Conservation (phyloP, 2,888 invertebrate species). For the Diachrysia chrysitis region DNA sequence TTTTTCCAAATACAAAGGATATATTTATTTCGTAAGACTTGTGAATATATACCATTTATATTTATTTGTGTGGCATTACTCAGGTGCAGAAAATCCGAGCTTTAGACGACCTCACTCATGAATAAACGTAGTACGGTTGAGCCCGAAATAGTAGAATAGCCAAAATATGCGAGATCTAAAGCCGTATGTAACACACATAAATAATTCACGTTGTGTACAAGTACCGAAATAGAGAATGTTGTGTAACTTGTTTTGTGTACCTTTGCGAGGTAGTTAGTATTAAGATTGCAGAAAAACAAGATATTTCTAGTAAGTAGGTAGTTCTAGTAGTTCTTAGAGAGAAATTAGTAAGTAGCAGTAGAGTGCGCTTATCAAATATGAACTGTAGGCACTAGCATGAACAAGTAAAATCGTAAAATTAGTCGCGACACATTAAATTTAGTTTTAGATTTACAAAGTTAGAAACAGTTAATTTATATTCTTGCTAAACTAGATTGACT, state of each 20-base stretch:
- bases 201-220: background rate
- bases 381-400: too few species aligned
- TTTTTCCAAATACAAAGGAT: background rate
- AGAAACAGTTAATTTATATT: background rate
- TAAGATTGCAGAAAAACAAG: background rate
- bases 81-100: constrained; percentile 5
- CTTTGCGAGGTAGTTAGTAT: background rate
- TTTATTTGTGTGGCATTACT: constrained; percentile 7
- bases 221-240: background rate
- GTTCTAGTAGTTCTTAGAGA: too few species aligned
- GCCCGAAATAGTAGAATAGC: constrained; percentile 4
- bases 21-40: background rate
- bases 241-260: background rate
- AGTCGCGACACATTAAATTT: background rate
- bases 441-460: constrained; percentile 2
- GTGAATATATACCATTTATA: constrained; percentile 3
- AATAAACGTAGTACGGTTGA: background rate
- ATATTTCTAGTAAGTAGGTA: background rate
- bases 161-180: constrained; percentile 3
- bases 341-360: too few species aligned
- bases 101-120: constrained; percentile 7
- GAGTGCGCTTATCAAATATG: too few species aligned
- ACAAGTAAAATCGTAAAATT: too few species aligned
- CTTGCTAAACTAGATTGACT: constrained; percentile 1
- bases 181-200: constrained; percentile 5